Evolutionary conservation across 2,888 invertebrate genomes (phyloP), one percentile per base, ranked within the genome.

Genomic region (Dynastes hyllus): DNA sequence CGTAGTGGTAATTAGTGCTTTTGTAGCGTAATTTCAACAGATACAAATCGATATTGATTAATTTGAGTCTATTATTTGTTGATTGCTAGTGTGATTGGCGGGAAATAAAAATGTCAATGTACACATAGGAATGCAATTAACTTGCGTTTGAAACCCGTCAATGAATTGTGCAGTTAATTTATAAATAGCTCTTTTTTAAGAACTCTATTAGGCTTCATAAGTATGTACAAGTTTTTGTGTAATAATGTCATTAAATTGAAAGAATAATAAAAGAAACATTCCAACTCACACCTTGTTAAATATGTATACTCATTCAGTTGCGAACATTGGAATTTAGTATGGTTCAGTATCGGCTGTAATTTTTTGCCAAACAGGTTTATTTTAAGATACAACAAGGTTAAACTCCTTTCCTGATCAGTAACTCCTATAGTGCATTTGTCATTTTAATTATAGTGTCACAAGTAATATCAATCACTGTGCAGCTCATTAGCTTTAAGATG

Each of bases 1-100:
- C 66, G 65, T 51, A 32, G 13, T 51, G 16, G 65, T 32, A 66
- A 76, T 66, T 76, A 63, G 13, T 76, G 63, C 50, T 50, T 37
- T 66, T 66, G 45, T 16, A 9, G 22, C 9, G 27, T 27, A 29
- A 67, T 45, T 67, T 27, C 27, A 50, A 69, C 50, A 37, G 40
- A 22, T 69, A 69, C 27, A 51, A 50, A 16, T 22, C 11, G 50
- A 51, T 69, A 50, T 27, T 69, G 69, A 69, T 69, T 69, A 69
- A 69, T 69, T 27, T 50, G 69, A 50, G 16, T 27, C 11, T 22
- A 29, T 6, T 61, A 61, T 61, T 29, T 29, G 27, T 22, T 29
- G 22, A 61, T 27, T 61, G 11, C 11, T 61, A 61, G 22, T 9
- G 11, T 61, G 22, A 61, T 61, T 27, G 8, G 27, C 11, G 5